phyloP scores from a whole-genome alignment of 1,140 invertebrate genomes.

The Heliconius eleuchia region DNA sequence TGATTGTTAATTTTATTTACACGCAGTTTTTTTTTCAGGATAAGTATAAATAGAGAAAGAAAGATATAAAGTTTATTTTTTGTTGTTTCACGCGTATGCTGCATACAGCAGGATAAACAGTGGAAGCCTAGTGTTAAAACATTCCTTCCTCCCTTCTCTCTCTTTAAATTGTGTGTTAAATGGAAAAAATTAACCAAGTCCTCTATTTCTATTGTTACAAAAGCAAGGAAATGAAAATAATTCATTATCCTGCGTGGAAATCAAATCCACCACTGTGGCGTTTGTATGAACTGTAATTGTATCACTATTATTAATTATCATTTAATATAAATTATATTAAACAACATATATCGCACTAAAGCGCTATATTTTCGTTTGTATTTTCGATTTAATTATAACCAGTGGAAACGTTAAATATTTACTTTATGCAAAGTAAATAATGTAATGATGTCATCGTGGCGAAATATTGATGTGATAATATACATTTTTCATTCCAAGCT shows the following conservation, averaged over 20 bases:
- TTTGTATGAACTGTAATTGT: not conserved
- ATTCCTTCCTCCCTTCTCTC: not conserved
- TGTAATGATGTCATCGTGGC: not conserved
- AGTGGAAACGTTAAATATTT: not conserved
- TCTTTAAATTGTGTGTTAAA: too few species aligned
- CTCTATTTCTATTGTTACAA: too few species aligned
- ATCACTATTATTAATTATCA: not conserved
- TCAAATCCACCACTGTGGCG: too few species aligned
- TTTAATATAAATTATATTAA: not conserved
- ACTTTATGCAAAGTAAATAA: not conserved
- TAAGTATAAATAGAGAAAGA: too few species aligned
- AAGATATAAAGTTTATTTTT: too few species aligned
- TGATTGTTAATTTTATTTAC: too few species aligned
- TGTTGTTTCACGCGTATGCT: too few species aligned
- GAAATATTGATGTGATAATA: not conserved
- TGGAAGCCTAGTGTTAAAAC: not conserved
- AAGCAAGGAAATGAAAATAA: too few species aligned
- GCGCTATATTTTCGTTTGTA: not conserved
- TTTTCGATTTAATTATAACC: not conserved
- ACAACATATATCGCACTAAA: not conserved
- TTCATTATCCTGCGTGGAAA: too few species aligned
- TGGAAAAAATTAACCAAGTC: too few species aligned
- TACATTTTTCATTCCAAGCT: too few species aligned
- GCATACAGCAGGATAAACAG: not conserved
- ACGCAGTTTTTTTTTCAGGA: too few species aligned